A percentile compares a stretch with the other conserved stretches of the same genome.
Evolutionary conservation across 2,888 invertebrate genomes (phyloP).

Genomic region (Torymus tubicola): DNA sequence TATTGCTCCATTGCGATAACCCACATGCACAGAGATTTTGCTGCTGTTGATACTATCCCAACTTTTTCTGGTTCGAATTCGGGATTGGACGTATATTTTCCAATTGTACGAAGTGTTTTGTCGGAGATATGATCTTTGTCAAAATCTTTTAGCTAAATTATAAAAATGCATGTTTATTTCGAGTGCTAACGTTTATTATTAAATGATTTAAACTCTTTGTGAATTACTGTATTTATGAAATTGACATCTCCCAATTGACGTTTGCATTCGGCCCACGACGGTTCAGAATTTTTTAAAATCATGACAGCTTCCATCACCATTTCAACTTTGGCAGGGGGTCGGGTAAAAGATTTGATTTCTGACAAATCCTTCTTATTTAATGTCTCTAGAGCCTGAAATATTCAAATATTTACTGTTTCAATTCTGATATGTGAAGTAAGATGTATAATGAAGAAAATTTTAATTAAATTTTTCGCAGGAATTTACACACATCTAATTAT

Average conservation of each 20-base stretch:
- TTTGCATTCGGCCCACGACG: conserved; percentile 93
- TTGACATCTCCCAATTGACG: conserved; percentile 89
- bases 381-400: conserved; percentile 83
- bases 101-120: conserved; percentile 88
- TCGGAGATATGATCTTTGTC: conserved; percentile 93
- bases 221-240: conserved; percentile 75
- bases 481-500: no score
- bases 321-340: conserved; percentile 91
- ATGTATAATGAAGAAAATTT: no score
- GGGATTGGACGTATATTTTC: conserved; percentile 86
- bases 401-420: background rate
- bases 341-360: conserved; percentile 93
- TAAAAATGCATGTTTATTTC: conserved; percentile 37
- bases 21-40: conserved; percentile 93
- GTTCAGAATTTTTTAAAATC: conserved; percentile 86
- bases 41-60: conserved; percentile 89
- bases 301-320: conserved; percentile 94
- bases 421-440: no score
- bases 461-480: no score
- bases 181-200: no score
- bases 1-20: conserved; percentile 94
- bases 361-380: conserved; percentile 91
- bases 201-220: background rate
- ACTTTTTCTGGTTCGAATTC: conserved; percentile 94
- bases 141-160: conserved; percentile 84